Base-by-base conservation (phyloP, 92 coral and sea anemone genomes). In the Heteractis magnifica region DNA sequence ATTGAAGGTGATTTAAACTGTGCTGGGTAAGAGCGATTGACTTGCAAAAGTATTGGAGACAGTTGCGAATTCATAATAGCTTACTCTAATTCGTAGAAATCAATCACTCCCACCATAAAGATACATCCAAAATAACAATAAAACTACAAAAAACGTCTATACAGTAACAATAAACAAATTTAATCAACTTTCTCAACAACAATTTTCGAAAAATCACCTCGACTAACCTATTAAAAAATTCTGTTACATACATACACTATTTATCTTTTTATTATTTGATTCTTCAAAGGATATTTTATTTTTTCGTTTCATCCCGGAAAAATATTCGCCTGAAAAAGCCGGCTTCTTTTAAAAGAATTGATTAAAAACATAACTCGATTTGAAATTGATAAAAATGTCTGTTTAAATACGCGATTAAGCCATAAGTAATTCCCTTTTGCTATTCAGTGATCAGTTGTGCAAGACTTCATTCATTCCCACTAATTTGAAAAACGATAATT, bases 1-100 rank as follows among this genome's bases (percentile, higher is more conserved):
- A 81, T 81, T 70, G 58, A 74, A 51, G 75, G 82, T 84, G 81
- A 84, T 84, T 84, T 84, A 51, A 77, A 84, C 81, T 75, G 53
- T 77, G 74, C 51, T 34, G 78, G 78, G 20, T 16, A 49, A 74
- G 77, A 74, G 34, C 78, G 78, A 74, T 74, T 74, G 78, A 74
- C 78, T 74, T 26, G 56, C 56, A 74, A 8, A 34, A 49, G 78
- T 74, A 74, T 74, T 74, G 56, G 18, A 74, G 78, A 49, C 78
- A 74, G 56, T 74, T 49, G 21, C 56, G 78, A 49, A 74, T 74
- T 11, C 15, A 74, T 74, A 74, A 74, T 74, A 74, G 34, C 78
- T 14, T 41, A 44, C 56, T 74, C 19, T 74, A 74, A 65, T 34
- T 34, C 44, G 44, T 34, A 34, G 44, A 34, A 34, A 10, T 74